Base-by-base conservation (phyloP, 2,888 invertebrate genomes). In the Pycnomerus fuliginosus region DNA sequence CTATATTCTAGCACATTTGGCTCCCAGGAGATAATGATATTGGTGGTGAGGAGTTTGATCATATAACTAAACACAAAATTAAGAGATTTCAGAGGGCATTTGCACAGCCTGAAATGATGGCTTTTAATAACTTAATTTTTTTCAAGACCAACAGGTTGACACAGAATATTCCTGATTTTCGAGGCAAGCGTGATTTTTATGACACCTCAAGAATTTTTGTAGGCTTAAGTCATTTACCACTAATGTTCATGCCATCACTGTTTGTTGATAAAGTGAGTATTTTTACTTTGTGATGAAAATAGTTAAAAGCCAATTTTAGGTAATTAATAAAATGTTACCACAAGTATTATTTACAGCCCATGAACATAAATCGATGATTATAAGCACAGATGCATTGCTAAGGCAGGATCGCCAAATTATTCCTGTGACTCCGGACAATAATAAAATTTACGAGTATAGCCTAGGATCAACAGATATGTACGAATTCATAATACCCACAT, bases 1-100 rank as follows among this genome's bases (percentile, higher is more conserved):
- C 28, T 16, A 36, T 36, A 23, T 58, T 58, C 32, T 29, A 88
- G 87, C 80, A 81, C 72, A 76, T 97, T 36, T 94, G 87, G 78
- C 71, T 97, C 49, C 91, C 96, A 12, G 98, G 98, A 3, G 98
- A 98, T 69, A 98, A 98, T 72, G 98, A 98, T 67, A 91, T 98
- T 44, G 98, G 97, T 3, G 97, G 98, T 8, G 97, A 98, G 73
- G 84, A 74, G 34, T 64, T 80, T 47, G 85, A 87, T 60, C 78
- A 80, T 23, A 80, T 90, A 25, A 82, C 80, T 13, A 71, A 74
- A 29, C 70, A 79, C n/a, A 90, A 90, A 73, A 67, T 87, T 3
- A 70, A 75, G 10, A 80, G 87, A 60, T 94, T 91, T 67, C 80
- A 85, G 44, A 76, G 80, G 54, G 80, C 85, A 52, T 93, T 92